Evolutionary conservation across 2,113 vertebrate species (phyloP), one percentile per base, ranked within the genome.

Genomic region (Caranx ignobilis): DNA sequence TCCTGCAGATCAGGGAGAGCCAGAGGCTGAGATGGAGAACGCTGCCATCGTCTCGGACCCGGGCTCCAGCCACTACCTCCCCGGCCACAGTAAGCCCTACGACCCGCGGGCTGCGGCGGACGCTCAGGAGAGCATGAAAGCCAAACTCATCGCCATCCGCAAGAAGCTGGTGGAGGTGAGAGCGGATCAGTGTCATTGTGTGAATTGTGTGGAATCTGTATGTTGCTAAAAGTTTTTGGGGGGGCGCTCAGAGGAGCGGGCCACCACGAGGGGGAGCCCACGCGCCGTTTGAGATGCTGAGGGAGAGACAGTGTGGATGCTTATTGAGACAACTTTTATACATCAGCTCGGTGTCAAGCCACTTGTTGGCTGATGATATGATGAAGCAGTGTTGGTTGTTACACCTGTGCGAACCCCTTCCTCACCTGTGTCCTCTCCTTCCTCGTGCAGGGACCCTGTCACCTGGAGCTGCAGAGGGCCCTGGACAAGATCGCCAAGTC

Each of bases 391-490:
- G 39, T 41, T 41, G 39, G 8, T 41, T 9, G 11, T 41, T 41
- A 41, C 26, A 26, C 26, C 26, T 26, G 26, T 26, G 26, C 26
- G 26, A 82, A 82, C 71, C 41, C 67, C 50, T 11, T 31, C 8
- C 18, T 52, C 50, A 3, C 56, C 19, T 64, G 34, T 31, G 71
- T 66, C 47, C 39, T 78, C 83, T 26, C 26, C 26, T 26, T 26
- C 26, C 26, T 26, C 26, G 54, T 11, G 7, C 81, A 97, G 96
- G 95, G 95, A 13, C 97, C 97, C 10, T 99, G 97, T 90, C 95
- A 97, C 77, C 91, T 95, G 6, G 97, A 99, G 73, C 95, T 99
- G 71, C 96, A 97, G 86, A 94, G 91, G 50, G 96, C 96, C 21
- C 87, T 99, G 67, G 96, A 96, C 37, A 97, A 94, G 66, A 87